phyloP scores from a whole-genome alignment of 2,797 vertebrate genomes.

The Synaphobranchus kaupii region DNA sequence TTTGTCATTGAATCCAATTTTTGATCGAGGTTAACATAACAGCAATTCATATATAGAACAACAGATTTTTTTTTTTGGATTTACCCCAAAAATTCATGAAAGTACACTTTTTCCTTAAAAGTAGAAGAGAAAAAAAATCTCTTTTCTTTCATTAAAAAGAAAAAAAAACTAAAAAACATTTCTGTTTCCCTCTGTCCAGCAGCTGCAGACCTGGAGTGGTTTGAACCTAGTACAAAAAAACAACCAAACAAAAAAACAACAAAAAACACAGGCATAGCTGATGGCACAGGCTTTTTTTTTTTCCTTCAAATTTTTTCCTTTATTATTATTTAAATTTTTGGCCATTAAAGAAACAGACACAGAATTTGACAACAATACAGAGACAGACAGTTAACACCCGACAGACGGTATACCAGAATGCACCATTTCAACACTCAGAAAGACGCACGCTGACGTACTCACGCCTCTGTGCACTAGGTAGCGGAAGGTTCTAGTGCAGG shows the following conservation, averaged over 20 bases:
- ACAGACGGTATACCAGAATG: not conserved
- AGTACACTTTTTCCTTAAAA: not conserved
- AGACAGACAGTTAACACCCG: not conserved
- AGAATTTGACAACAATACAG: too few relatives aligned
- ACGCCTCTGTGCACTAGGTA: too few relatives aligned
- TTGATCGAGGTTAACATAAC: slow-evolving; percentile 20
- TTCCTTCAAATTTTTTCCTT: too few relatives aligned
- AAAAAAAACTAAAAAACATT: not conserved
- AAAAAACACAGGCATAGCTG: not conserved
- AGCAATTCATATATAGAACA: slow-evolving; percentile 10
- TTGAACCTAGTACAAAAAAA: not conserved
- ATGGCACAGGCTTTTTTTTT: not conserved
- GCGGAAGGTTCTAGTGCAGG: not conserved
- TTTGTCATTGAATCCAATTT: slow-evolving; percentile 8
- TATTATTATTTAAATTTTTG: slow-evolving; percentile 2
- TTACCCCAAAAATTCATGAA: not conserved
- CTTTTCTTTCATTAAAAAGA: not conserved
- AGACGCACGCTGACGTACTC: not conserved
- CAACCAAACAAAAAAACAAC: too few relatives aligned
- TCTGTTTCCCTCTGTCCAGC: not conserved
- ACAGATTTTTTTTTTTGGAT: not conserved
- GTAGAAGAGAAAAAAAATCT: not conserved
- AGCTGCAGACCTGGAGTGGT: not conserved
- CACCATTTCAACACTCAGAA: not conserved
- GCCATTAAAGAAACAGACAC: not conserved